Evolutionary conservation across 2,113 vertebrate genomes (phyloP).

Genomic region (Lagenorhynchus albirostris): DNA sequence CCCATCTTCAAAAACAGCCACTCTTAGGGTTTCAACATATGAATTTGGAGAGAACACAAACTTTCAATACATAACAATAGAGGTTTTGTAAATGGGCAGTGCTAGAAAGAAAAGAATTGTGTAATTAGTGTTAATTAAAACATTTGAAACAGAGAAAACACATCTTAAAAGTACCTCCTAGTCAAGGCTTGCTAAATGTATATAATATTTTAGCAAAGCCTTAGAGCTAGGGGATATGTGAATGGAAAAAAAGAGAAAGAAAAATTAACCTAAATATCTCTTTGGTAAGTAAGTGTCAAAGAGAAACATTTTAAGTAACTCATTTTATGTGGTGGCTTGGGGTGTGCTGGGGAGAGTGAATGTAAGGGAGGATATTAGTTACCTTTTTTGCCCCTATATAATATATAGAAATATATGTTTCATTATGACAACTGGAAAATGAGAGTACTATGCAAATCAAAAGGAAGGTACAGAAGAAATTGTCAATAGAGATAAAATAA

Average conservation of each 20-base stretch:
- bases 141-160: background rate
- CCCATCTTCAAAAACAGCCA: background rate
- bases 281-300: background rate
- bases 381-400: background rate
- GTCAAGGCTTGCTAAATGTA: background rate
- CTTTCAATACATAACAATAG: background rate
- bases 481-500: background rate
- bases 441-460: background rate
- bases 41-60: background rate
- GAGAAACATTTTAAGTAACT: background rate
- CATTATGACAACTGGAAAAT: background rate
- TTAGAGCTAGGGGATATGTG: background rate
- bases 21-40: background rate
- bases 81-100: background rate
- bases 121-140: background rate
- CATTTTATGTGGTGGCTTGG: background rate
- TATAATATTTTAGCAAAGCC: background rate
- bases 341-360: background rate
- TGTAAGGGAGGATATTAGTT: background rate
- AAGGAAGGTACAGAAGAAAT: background rate
- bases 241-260: background rate
- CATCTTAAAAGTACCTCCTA: background rate
- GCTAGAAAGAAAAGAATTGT: background rate
- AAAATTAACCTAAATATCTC: background rate
- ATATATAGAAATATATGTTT: background rate